These are phyloP conservation scores for Holacanthus passer DNA, from an alignment of 2,113 vertebrate species.

Conservation along the genomic window DNA sequence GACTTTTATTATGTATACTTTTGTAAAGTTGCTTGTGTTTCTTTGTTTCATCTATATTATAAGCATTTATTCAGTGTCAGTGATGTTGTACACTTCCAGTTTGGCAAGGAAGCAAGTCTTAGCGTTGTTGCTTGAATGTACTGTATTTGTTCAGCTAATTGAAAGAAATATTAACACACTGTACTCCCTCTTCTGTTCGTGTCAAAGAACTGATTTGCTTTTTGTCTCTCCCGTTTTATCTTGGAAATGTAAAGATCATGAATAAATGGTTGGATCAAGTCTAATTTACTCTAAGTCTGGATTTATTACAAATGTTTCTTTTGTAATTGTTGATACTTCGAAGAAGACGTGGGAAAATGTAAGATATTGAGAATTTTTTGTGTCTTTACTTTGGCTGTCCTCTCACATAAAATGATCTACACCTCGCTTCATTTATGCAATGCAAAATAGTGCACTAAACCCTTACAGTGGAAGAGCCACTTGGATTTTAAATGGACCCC, in stretches of 20 bases:
- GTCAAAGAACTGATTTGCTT: conserved; percentile 15
- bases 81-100: conserved; percentile 37
- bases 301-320: conserved; percentile 11
- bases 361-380: background rate
- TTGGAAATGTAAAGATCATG: conserved; percentile 60
- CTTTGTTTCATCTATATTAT: conserved; percentile 29
- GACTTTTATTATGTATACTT: conserved; percentile 69
- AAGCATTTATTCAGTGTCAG: conserved; percentile 21
- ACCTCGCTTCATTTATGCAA: background rate
- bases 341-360: background rate
- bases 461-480: background rate
- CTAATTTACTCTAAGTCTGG: background rate
- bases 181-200: conserved; percentile 32
- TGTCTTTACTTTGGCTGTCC: background rate
- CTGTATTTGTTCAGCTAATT: conserved; percentile 28
- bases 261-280: conserved; percentile 69
- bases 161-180: conserved; percentile 40
- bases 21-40: conserved; percentile 62
- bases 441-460: background rate
- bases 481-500: background rate
- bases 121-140: conserved; percentile 39
- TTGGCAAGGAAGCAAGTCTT: conserved; percentile 21
- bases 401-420: background rate
- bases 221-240: conserved; percentile 62
- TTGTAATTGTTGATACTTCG: background rate